A percentile compares a stretch with the other conserved stretches of the same genome.
phyloP scores from a whole-genome alignment of 2,888 invertebrate species.

The Coenonympha glycerion region DNA sequence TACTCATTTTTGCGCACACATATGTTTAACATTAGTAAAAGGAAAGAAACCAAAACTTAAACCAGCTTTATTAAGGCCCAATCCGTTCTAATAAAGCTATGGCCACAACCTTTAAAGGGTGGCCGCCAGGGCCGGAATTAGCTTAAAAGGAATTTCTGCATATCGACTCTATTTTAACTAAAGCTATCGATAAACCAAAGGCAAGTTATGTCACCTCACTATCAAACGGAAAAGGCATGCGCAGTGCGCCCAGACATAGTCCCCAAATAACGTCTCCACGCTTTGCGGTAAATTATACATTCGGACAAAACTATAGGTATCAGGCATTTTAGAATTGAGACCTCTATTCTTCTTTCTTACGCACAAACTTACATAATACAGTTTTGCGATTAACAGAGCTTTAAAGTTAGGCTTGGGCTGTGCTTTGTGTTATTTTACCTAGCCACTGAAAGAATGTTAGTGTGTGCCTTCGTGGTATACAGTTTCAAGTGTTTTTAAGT shows the following conservation, averaged over 20 bases:
- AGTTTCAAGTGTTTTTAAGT: background rate
- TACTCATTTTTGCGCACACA: no score
- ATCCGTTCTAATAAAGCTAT: no score
- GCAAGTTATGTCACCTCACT: constrained; percentile 39
- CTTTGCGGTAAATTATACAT: constrained; percentile 55
- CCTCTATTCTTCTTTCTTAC: no score
- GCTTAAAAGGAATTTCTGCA: no score
- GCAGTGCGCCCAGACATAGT: constrained; percentile 35
- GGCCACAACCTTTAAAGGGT: no score
- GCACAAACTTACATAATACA: no score
- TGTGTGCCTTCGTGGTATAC: background rate
- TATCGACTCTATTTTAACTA: background rate
- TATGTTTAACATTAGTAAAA: no score
- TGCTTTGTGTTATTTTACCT: background rate
- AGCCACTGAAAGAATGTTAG: background rate
- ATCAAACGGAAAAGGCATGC: constrained; percentile 49
- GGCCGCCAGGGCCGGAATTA: no score
- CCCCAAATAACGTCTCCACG: constrained; percentile 34
- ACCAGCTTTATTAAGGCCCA: no score
- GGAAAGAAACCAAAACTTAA: no score
- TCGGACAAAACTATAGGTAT: constrained; percentile 23
- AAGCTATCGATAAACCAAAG: constrained; percentile 10
- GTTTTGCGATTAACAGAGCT: background rate
- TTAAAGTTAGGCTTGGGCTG: background rate
- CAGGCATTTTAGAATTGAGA: constrained; percentile 13